Conservation (phyloP, 2,888 invertebrate species). For the Myathropa florea region DNA sequence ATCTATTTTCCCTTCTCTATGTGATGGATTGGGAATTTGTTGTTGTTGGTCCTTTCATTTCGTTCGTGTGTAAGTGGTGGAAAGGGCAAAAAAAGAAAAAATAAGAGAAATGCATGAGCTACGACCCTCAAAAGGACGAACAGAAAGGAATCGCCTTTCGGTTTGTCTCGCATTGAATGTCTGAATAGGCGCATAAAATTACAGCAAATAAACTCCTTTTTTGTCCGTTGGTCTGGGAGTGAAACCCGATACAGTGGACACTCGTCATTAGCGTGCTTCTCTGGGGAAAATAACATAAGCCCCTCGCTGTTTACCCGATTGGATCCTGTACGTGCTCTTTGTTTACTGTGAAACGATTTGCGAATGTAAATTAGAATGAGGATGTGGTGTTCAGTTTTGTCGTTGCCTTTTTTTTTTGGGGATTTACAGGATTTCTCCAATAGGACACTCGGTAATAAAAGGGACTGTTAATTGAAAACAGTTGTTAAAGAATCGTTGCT, state of each 20-base stretch:
- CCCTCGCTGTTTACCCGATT: constrained; percentile 44
- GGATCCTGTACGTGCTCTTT: constrained; percentile 64
- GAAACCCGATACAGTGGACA: constrained; percentile 56
- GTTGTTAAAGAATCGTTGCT: constrained; percentile 28
- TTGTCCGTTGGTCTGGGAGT: neutral
- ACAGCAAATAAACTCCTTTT: constrained; percentile 60
- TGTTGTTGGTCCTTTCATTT: constrained; percentile 33
- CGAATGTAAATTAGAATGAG: constrained; percentile 70
- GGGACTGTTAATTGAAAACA: constrained; percentile 67
- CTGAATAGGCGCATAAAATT: constrained; percentile 63
- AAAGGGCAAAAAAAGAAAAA: constrained; percentile 1
- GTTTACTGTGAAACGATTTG: constrained; percentile 66
- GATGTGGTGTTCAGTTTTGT: constrained; percentile 36
- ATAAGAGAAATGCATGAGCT: neutral
- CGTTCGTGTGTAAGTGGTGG: constrained; percentile 14
- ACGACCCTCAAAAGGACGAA: neutral
- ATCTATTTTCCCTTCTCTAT: constrained; percentile 57
- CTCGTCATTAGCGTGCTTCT: constrained; percentile 56
- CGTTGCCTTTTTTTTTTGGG: constrained; percentile 12
- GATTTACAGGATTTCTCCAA: constrained; percentile 37
- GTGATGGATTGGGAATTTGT: constrained; percentile 66
- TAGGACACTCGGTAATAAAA: constrained; percentile 37
- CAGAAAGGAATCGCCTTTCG: constrained; percentile 35
- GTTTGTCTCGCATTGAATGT: constrained; percentile 29
- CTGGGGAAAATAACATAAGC: constrained; percentile 37